phyloP scores from a whole-genome alignment of 1,140 invertebrate species.

The Coelopa frigida region DNA sequence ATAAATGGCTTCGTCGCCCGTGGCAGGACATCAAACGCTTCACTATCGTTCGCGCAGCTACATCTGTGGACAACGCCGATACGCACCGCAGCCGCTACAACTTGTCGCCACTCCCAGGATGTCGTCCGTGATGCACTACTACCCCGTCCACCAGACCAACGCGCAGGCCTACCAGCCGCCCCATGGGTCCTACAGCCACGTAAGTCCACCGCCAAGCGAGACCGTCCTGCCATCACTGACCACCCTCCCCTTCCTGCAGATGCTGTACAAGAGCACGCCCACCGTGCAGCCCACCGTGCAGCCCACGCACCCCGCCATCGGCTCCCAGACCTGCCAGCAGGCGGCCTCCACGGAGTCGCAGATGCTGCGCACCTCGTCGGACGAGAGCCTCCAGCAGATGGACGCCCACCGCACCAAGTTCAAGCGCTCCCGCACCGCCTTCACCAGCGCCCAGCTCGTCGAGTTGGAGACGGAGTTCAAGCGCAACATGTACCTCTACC shows the following conservation, averaged over 20 bases:
- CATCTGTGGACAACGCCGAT: too few relatives aligned
- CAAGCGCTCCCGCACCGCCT: conserved; percentile 62
- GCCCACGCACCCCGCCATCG: too few relatives aligned
- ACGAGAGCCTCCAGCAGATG: conserved; percentile 28
- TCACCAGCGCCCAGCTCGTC: conserved; percentile 73
- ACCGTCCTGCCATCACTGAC: neutral
- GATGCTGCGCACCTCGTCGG: conserved; percentile 27
- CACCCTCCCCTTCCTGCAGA: conserved; percentile 15
- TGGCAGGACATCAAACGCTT: neutral
- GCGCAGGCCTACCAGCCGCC: conserved; percentile 4
- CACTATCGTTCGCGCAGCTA: too few relatives aligned
- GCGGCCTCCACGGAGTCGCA: neutral
- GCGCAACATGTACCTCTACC: conserved; percentile 68
- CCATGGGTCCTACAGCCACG: conserved; percentile 1
- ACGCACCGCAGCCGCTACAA: too few relatives aligned
- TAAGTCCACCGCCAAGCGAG: neutral
- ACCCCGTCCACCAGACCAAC: conserved; percentile 33
- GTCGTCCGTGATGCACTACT: conserved; percentile 41
- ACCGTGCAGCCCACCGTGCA: conserved; percentile 15
- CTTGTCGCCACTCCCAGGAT: conserved; percentile 14
- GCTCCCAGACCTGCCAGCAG: neutral
- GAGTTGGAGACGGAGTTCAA: conserved; percentile 49
- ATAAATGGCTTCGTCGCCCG: neutral
- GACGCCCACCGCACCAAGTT: conserved; percentile 16
- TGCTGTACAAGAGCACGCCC: too few relatives aligned